These are phyloP conservation scores for Athalia circularis DNA, from an alignment of 2,888 invertebrate genomes.

Conservation along the genomic window DNA sequence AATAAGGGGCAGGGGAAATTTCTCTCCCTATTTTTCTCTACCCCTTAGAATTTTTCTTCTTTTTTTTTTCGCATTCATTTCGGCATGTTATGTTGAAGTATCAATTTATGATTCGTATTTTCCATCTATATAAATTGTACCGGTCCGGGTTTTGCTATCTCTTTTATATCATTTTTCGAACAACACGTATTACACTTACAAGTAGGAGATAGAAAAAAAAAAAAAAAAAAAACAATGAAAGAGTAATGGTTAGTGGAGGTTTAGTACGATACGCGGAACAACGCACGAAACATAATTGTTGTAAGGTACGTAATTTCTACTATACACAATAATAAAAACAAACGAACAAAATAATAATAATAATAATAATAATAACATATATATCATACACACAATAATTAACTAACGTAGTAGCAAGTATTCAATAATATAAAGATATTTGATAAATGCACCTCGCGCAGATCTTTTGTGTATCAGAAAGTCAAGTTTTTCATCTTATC, in stretches of 20 bases:
- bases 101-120: no score
- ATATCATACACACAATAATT: not conserved
- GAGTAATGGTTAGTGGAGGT: no score
- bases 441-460: conserved; percentile 46
- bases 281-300: not conserved
- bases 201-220: not conserved
- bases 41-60: no score
- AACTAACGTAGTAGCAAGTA: not conserved
- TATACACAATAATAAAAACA: no score
- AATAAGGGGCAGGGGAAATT: not conserved
- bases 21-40: not conserved
- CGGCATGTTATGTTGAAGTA: no score
- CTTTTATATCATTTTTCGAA: not conserved
- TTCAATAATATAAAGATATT: not conserved
- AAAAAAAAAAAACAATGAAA: no score
- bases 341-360: not conserved
- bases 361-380: not conserved
- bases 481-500: conserved; percentile 3
- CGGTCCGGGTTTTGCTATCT: not conserved
- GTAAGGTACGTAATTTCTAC: not conserved
- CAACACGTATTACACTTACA: not conserved
- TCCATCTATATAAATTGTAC: no score
- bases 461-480: conserved; percentile 25
- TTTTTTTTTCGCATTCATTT: not conserved
- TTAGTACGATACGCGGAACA: conserved; percentile 33